Evolutionary conservation across 1,140 invertebrate species (phyloP).

Genomic region (Ptiloglossa arizonensis): DNA sequence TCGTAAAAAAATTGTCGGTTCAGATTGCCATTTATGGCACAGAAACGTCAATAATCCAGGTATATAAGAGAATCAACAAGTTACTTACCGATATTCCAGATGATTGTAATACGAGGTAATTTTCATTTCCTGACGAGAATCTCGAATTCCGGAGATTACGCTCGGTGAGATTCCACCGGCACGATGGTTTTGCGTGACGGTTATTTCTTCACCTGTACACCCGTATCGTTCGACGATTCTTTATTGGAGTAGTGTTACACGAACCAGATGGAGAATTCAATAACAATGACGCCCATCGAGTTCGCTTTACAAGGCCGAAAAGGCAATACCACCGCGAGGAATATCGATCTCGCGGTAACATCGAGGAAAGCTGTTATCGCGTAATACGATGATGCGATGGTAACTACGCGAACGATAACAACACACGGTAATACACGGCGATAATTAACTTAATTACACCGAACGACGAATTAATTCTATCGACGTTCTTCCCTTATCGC

Average conservation of each 20-base stretch:
- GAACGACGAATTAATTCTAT: not conserved
- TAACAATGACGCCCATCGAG: not conserved
- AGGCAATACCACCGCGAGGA: not conserved
- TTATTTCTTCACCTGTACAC: conserved; percentile 10
- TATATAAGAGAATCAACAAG: not conserved
- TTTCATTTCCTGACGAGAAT: conserved; percentile 14
- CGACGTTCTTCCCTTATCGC: not conserved
- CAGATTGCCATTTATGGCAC: too few species aligned
- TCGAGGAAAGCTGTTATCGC: not conserved
- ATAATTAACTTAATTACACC: conserved; percentile 6
- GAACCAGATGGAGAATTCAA: not conserved
- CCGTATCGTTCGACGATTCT: conserved; percentile 5
- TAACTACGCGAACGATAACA: not conserved
- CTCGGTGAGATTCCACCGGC: not conserved
- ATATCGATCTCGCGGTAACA: not conserved
- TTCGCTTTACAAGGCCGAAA: not conserved
- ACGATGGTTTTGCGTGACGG: conserved; percentile 1
- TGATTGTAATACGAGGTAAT: not conserved
- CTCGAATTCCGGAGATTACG: not conserved
- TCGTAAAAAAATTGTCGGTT: too few species aligned
- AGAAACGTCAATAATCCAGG: not conserved
- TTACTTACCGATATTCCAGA: not conserved
- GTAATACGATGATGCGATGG: not conserved
- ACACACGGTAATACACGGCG: not conserved
- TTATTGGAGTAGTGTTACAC: not conserved